Evolutionary conservation across 2,797 vertebrate species (phyloP), one percentile per base, ranked within the genome.

Genomic region (Buceros bicornis): DNA sequence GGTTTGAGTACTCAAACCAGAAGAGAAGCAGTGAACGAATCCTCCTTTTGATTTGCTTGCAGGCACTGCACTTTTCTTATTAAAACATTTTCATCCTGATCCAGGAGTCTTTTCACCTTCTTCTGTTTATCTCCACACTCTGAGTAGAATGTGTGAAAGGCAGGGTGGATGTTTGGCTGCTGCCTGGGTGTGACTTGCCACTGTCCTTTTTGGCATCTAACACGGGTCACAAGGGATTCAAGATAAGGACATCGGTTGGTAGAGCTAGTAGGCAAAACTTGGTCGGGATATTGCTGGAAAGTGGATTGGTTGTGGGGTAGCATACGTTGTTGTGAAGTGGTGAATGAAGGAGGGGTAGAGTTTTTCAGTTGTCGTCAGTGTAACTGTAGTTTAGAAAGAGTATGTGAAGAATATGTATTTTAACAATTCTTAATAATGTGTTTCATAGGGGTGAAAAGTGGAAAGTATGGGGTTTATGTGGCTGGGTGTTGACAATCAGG

Each of bases 171-270:
- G 14, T 53, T 48, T 79, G 40, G 28, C 22, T 57, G 11, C 25
- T 47, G 13, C 12, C 17, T 60, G 20, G 11, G 5, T 2, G 35
- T 2, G 3, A 48, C 17, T n/a, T 17, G 40, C 2, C 5, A 2
- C 17, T 2, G 11, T 53, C 18, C 5, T 16, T 54, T 70, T 28
- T 10, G 26, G 11, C 16, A 58, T 9, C 20, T 19, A 45, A 13
- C 24, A 7, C 2, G 10, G 22, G 33, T 5, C n/a, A 72, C 2
- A 2, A 89, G 20, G 72, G 64, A 51, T 60, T 42, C 35, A 72
- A 64, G 31, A 19, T 17, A 61, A 48, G 2, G 22, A 16, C 5
- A 45, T 16, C 9, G 73, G 4, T 0, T 83, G 15, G 9, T 13
- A 64, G 10, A 24, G 2, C 5, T 50, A 31, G 74, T n/a, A 24